Evolutionary conservation across 2,113 vertebrate genomes (phyloP).

Genomic region (Hylia prasina): DNA sequence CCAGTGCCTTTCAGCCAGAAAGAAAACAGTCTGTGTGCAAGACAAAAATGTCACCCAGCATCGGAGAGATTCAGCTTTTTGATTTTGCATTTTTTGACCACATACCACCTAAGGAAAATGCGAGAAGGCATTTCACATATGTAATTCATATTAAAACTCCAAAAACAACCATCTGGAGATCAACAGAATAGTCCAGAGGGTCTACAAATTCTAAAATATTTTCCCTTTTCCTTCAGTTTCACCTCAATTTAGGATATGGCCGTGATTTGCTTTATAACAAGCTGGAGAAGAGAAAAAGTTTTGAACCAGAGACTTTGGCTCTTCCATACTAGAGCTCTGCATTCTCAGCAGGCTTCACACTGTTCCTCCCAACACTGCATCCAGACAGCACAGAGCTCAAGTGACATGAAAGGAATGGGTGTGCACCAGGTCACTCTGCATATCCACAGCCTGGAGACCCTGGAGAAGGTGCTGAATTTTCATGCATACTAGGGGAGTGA

Average conservation of each 20-base stretch:
- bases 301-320: not conserved
- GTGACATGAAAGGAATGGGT: fast-evolving
- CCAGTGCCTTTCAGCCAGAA: not conserved
- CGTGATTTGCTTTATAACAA: not conserved
- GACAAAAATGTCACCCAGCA: not conserved
- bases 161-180: not conserved
- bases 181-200: not conserved
- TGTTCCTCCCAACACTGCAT: not conserved
- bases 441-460: fast-evolving
- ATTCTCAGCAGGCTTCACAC: not conserved
- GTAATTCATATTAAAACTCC: not conserved
- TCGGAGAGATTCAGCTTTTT: not conserved
- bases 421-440: not conserved
- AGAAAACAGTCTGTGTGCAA: not conserved
- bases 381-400: not conserved
- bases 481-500: not conserved
- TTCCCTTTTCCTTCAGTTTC: not conserved
- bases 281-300: not conserved
- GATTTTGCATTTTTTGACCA: not conserved
- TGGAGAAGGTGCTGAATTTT: not conserved
- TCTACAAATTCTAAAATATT: not conserved
- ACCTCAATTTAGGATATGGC: not conserved
- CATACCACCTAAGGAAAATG: not conserved
- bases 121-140: not conserved
- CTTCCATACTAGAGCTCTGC: not conserved